Evolutionary conservation across 1,140 invertebrate genomes (phyloP).

Genomic region (Glossosoma conforme): DNA sequence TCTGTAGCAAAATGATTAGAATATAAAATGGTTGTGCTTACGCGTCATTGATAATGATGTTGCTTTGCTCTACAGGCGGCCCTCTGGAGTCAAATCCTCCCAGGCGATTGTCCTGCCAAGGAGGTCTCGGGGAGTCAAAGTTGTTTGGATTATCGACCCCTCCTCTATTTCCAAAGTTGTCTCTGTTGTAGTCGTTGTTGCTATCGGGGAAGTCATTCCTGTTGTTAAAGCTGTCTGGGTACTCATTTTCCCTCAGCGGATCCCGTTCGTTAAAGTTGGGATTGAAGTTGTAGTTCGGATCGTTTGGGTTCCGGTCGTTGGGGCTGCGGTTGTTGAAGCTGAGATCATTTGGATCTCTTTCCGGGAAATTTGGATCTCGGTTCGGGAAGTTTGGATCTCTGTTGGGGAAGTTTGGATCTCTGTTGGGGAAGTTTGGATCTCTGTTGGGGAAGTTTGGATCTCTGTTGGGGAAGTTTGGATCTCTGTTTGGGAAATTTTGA

Average conservation of each 20-base stretch:
- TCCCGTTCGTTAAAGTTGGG: slow-evolving; percentile 19
- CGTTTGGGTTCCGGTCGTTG: slow-evolving; percentile 22
- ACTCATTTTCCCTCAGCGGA: slow-evolving; percentile 20
- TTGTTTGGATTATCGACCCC: slow-evolving; percentile 38
- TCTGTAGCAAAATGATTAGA: too few species aligned
- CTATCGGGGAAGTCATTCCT: slow-evolving; percentile 25
- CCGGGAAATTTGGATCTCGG: slow-evolving; percentile 13
- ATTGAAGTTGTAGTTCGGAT: slow-evolving; percentile 9
- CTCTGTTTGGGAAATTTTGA: slow-evolving; percentile 29
- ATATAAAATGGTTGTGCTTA: slow-evolving; percentile 39
- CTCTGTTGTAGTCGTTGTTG: slow-evolving; percentile 2
- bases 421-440: slow-evolving; percentile 25
- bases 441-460: slow-evolving; percentile 32
- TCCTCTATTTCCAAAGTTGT: slow-evolving; percentile 26
- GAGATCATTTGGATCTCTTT: slow-evolving; percentile 21
- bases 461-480: slow-evolving; percentile 32
- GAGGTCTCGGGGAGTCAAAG: slow-evolving; percentile 36
- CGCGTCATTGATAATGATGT: slow-evolving; percentile 57
- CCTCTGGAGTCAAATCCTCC: slow-evolving; percentile 37
- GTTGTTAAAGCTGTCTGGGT: slow-evolving; percentile 19
- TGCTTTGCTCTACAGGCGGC: slow-evolving; percentile 44
- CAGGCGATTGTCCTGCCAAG: slow-evolving; percentile 35
- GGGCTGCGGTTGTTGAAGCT: slow-evolving; percentile 22
- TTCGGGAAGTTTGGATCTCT: slow-evolving; percentile 18
- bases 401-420: slow-evolving; percentile 13